phyloP scores from a whole-genome alignment of 2,113 vertebrate species.

The Triplophysa rosa region DNA sequence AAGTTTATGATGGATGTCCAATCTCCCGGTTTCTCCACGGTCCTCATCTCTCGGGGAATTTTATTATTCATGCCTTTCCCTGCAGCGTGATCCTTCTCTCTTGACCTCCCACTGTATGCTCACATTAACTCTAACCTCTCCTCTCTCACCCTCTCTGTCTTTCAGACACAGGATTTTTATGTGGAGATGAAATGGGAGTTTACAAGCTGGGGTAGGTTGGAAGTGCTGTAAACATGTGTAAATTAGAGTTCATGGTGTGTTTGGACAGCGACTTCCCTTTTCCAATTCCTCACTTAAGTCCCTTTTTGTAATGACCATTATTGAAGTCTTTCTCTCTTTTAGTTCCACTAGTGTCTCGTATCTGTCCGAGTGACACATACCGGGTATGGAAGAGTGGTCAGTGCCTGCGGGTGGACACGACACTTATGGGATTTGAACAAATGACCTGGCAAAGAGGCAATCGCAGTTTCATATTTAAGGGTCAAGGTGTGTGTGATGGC shows the following conservation, averaged over 20 bases:
- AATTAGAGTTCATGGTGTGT: constrained; percentile 17
- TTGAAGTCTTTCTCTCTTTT: constrained; percentile 36
- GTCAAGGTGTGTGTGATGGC: constrained; percentile 78
- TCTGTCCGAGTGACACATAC: constrained; percentile 97
- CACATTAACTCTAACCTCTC: constrained; percentile 52
- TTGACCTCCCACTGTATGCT: constrained; percentile 40
- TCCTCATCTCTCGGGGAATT: constrained; percentile 24
- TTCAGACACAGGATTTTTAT: constrained; percentile 87
- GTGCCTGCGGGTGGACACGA: constrained; percentile 95
- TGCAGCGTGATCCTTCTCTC: constrained; percentile 9
- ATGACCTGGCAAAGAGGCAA: constrained; percentile 99
- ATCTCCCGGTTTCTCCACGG: constrained; percentile 20
- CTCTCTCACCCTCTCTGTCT: constrained; percentile 31
- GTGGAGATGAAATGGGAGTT: constrained; percentile 94
- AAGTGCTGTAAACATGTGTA: background rate
- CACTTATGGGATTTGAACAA: constrained; percentile 94
- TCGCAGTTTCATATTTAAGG: constrained; percentile 93
- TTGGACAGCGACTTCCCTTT: constrained; percentile 4
- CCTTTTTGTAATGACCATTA: background rate
- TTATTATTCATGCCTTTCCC: constrained; percentile 35
- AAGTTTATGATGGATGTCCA: constrained; percentile 33
- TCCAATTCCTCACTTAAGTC: background rate
- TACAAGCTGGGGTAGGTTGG: constrained; percentile 86
- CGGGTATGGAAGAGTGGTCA: constrained; percentile 97
- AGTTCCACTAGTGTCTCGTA: constrained; percentile 96